phyloP scores from a whole-genome alignment of 2,113 vertebrate genomes.

The Phyllopteryx taeniolatus region DNA sequence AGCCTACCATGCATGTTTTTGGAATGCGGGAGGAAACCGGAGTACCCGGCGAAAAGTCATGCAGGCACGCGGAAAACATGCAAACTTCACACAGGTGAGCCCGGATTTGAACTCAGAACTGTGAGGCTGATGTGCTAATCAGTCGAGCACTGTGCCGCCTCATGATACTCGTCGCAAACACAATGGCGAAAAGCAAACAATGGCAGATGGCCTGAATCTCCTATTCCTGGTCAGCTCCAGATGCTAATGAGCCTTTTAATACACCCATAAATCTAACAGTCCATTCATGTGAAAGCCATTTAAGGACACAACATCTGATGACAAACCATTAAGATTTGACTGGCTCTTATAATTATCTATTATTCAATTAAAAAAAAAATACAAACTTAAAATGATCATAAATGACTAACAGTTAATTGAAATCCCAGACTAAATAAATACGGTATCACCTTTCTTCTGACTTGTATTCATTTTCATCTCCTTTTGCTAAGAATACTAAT shows the following conservation, averaged over 20 bases:
- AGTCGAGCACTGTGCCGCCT: too few species aligned
- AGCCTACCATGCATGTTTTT: too few species aligned
- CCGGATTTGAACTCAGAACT: too few species aligned
- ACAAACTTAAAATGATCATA: slow-evolving; percentile 24
- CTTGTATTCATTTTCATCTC: neutral
- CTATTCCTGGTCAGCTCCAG: slow-evolving; percentile 21
- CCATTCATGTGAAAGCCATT: slow-evolving; percentile 11
- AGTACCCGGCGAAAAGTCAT: too few species aligned
- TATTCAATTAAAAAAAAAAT: slow-evolving; percentile 29
- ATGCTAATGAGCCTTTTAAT: slow-evolving; percentile 26
- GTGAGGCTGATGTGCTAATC: too few species aligned
- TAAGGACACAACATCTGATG: slow-evolving; percentile 19
- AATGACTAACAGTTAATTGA: neutral
- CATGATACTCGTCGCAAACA: neutral
- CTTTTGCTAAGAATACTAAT: neutral
- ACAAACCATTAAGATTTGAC: slow-evolving; percentile 22
- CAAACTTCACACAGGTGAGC: too few species aligned
- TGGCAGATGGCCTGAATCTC: slow-evolving; percentile 39
- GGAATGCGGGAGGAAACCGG: too few species aligned
- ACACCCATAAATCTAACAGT: neutral
- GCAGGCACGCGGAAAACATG: too few species aligned
- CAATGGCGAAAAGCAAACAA: slow-evolving; percentile 24
- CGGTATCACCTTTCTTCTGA: neutral
- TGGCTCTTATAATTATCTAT: slow-evolving; percentile 26
- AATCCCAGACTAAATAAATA: neutral